Conservation (phyloP, 2,113 vertebrate genomes). For the Chaetops frenatus region DNA sequence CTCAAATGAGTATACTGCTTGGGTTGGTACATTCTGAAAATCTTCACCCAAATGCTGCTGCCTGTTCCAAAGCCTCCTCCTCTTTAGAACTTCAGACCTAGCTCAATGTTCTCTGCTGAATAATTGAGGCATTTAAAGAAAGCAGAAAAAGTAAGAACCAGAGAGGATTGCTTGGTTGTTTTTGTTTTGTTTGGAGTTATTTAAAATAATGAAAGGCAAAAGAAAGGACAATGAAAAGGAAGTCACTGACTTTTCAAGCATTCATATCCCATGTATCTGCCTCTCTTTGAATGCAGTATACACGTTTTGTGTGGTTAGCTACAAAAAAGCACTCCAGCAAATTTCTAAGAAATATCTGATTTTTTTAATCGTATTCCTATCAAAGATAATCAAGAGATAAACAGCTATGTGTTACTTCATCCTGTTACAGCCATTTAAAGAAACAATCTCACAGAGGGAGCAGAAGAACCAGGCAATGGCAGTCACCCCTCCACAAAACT, state of each 20-base stretch:
- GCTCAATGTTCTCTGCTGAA: neutral
- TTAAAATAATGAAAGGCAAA: neutral
- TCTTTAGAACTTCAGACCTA: constrained; percentile 6
- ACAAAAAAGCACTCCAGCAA: constrained; percentile 8
- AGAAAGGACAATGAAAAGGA: neutral
- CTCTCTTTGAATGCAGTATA: constrained; percentile 7
- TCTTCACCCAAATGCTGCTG: neutral
- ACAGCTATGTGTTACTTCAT: neutral
- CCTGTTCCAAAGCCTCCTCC: neutral
- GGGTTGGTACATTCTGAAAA: neutral
- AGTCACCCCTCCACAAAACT: neutral
- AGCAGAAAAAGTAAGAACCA: neutral
- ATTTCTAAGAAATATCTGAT: constrained; percentile 15
- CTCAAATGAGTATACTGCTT: neutral
- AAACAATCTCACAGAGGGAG: neutral
- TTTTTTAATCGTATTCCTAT: constrained; percentile 23
- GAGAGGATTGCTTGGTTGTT: neutral
- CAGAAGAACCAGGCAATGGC: neutral
- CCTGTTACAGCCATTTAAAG: constrained; percentile 8
- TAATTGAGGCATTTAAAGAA: neutral
- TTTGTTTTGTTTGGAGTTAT: neutral
- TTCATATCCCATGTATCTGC: constrained; percentile 14
- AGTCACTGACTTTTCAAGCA: neutral
- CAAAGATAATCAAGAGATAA: neutral
- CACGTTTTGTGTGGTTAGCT: constrained; percentile 16